Conservation (phyloP, 2,888 invertebrate species). For the Lypha dubia region DNA sequence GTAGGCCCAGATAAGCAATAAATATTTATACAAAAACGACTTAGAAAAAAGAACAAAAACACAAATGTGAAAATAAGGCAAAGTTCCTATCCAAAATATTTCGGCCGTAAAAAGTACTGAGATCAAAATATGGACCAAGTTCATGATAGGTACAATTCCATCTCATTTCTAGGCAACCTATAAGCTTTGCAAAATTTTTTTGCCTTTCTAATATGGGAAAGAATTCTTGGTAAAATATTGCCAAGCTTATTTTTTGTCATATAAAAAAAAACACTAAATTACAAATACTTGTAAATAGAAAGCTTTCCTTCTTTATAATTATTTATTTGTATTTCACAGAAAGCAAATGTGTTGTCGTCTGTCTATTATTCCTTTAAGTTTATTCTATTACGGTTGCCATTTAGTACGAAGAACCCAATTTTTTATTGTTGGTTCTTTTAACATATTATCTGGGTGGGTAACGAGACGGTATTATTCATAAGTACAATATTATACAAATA, state of each 20-base stretch:
- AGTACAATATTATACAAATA: neutral
- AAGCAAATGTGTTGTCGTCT: neutral
- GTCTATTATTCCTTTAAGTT: neutral
- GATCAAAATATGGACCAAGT: no score
- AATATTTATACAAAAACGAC: no score
- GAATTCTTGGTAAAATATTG: no score
- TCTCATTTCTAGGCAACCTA: no score
- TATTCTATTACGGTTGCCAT: neutral
- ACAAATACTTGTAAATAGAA: neutral
- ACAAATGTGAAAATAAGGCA: no score
- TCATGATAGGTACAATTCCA: no score
- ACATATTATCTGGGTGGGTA: neutral
- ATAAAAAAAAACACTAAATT: neutral
- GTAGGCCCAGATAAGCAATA: no score
- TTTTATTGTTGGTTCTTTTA: neutral
- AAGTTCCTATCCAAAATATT: no score
- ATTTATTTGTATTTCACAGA: neutral
- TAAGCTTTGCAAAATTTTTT: no score
- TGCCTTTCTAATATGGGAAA: no score
- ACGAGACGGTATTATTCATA: neutral
- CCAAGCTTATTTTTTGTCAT: neutral
- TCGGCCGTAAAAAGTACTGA: no score
- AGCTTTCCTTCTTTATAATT: neutral
- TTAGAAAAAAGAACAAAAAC: no score
- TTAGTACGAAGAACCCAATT: neutral